phyloP scores from a whole-genome alignment of 37 sponge, comb jelly and placozoan species.

The Cliona cf. orientalis region DNA sequence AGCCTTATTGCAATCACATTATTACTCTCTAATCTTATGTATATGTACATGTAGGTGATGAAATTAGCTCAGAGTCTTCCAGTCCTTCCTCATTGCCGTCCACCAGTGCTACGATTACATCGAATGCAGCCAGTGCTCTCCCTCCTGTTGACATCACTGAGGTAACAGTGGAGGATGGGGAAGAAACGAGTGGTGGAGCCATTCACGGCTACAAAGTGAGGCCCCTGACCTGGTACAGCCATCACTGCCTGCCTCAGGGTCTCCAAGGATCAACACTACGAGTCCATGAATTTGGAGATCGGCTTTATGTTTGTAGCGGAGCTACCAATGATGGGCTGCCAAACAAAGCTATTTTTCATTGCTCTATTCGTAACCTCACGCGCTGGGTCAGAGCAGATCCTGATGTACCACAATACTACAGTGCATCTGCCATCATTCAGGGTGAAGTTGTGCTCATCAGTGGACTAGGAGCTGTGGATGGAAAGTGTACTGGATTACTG shows the following conservation, averaged over 20 bases:
- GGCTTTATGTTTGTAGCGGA: constrained; percentile 46
- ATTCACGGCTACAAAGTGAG: constrained; percentile 19
- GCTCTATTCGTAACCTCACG: constrained; percentile 19
- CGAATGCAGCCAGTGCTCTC: too few relatives aligned
- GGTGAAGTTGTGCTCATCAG: constrained; percentile 42
- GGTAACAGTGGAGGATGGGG: background rate
- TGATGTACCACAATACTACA: constrained; percentile 46
- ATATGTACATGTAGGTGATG: background rate
- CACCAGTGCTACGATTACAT: too few relatives aligned
- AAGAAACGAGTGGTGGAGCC: background rate
- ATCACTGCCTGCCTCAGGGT: constrained; percentile 37
- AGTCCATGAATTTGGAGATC: constrained; percentile 4
- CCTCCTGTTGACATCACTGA: constrained; percentile 3
- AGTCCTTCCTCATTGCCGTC: too few relatives aligned
- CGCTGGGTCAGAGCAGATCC: constrained; percentile 22
- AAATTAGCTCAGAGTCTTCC: background rate
- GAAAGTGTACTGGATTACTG: constrained; percentile 24
- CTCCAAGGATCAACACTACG: constrained; percentile 55
- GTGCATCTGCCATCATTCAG: constrained; percentile 38
- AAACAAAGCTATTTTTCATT: constrained; percentile 35
- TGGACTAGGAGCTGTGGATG: constrained; percentile 18
- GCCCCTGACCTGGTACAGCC: constrained; percentile 36
- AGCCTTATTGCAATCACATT: background rate
- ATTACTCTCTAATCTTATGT: background rate
- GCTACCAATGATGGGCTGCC: constrained; percentile 26